A percentile compares a stretch with the other conserved stretches of the same genome.
These are phyloP conservation scores for Hippocampus guttulatus DNA, from an alignment of 2,113 vertebrate genomes.

Conservation along the genomic window DNA sequence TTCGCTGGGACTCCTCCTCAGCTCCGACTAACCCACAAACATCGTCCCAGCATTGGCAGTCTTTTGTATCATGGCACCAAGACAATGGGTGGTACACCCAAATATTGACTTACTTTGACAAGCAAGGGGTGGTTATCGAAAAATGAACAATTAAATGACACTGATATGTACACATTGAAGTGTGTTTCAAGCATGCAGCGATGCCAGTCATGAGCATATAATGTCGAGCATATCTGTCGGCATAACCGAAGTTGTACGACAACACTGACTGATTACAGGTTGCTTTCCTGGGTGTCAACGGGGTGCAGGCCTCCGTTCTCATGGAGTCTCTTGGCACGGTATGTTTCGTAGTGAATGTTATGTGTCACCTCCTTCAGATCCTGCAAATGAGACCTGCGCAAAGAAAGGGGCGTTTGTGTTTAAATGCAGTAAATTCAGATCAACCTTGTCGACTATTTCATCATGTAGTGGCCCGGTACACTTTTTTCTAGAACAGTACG, in stretches of 20 bases:
- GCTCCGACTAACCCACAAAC: constrained; percentile 7
- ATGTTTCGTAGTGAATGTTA: constrained; percentile 98
- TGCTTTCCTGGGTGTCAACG: constrained; percentile 84
- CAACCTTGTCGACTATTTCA: not conserved
- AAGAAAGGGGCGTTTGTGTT: not conserved
- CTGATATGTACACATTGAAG: constrained; percentile 39
- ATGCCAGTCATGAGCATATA: constrained; percentile 35
- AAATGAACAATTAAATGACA: constrained; percentile 28
- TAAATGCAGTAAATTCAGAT: not conserved
- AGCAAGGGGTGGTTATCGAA: not conserved
- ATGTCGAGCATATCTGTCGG: constrained; percentile 19
- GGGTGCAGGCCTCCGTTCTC: constrained; percentile 91
- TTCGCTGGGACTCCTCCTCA: constrained; percentile 20
- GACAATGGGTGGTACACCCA: constrained; percentile 13
- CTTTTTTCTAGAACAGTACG: not conserved
- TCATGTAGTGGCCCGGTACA: not conserved
- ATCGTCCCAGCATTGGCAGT: constrained; percentile 31
- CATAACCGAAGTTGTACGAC: constrained; percentile 10
- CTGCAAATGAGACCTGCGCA: constrained; percentile 89
- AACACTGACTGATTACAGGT: constrained; percentile 76
- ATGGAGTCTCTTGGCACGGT: constrained; percentile 91
- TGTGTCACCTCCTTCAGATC: constrained; percentile 98
- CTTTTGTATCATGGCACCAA: constrained; percentile 33
- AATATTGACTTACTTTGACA: constrained; percentile 6
- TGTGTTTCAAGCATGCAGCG: constrained; percentile 56